A percentile compares a stretch with the other conserved stretches of the same genome.
Evolutionary conservation across 2,113 vertebrate species (phyloP).

Genomic region (Coryphaenoides rupestris): DNA sequence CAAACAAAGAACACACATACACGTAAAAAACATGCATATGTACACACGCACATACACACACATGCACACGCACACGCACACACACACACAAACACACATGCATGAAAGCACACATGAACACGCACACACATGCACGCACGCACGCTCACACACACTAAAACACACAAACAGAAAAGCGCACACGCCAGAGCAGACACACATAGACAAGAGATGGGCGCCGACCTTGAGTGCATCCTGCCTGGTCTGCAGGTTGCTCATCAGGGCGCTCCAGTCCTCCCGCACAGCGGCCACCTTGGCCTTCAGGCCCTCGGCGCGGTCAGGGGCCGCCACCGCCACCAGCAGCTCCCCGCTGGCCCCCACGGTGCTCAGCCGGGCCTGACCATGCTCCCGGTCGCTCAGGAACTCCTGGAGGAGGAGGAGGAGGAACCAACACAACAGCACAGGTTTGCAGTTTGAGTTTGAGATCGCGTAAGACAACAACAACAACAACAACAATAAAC

Average conservation of each 20-base stretch:
- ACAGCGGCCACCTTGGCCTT: constrained; percentile 77
- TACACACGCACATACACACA: too few species aligned
- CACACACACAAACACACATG: too few species aligned
- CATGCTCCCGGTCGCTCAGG: constrained; percentile 87
- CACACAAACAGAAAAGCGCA: too few species aligned
- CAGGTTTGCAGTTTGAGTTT: too few species aligned
- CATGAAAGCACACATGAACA: too few species aligned
- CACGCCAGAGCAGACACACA: constrained; percentile 14
- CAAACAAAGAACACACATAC: too few species aligned
- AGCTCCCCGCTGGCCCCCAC: constrained; percentile 85
- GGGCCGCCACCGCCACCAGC: constrained; percentile 78
- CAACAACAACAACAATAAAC: too few species aligned
- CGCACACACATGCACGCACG: too few species aligned
- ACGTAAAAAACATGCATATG: too few species aligned
- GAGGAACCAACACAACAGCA: too few species aligned
- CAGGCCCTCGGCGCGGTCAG: constrained; percentile 81
- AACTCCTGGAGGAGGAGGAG: constrained; percentile 80
- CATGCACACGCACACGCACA: not conserved
- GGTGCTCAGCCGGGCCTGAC: constrained; percentile 85
- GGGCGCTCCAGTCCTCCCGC: constrained; percentile 89
- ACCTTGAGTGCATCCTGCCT: constrained; percentile 90
- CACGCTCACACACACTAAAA: too few species aligned
- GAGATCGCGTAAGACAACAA: too few species aligned
- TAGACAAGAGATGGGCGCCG: constrained; percentile 26
- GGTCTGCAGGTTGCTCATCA: constrained; percentile 84